phyloP scores from a whole-genome alignment of 2,797 vertebrate species.

The Oreortyx pictus region DNA sequence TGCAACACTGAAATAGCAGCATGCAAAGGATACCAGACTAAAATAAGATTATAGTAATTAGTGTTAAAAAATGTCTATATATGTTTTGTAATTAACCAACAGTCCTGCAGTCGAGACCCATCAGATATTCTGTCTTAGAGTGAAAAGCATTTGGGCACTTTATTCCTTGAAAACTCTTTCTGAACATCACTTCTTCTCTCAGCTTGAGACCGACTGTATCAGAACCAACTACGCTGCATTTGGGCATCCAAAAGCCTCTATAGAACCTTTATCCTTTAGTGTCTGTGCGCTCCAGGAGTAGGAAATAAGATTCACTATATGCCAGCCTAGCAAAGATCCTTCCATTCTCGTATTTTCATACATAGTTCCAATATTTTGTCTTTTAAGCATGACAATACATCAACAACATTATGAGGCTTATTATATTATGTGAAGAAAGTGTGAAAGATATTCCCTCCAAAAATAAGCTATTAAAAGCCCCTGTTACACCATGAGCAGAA shows the following conservation, averaged over 20 bases:
- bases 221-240: not conserved
- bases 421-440: constrained; percentile 29
- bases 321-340: not conserved
- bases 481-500: not conserved
- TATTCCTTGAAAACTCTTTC: not conserved
- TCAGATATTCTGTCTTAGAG: not conserved
- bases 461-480: constrained; percentile 18
- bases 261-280: not conserved
- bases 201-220: not conserved
- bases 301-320: not conserved
- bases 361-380: not conserved
- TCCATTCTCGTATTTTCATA: not conserved
- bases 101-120: not conserved
- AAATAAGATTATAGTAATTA: not conserved
- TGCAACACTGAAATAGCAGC: not conserved
- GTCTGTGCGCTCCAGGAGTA: not conserved
- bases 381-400: constrained; percentile 27
- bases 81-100: not conserved
- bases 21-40: not conserved
- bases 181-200: not conserved
- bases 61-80: not conserved
- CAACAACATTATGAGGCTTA: constrained; percentile 12
- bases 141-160: not conserved
- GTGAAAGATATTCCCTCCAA: not conserved
- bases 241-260: not conserved